Percentiles rank a stretch among this genome's conserved stretches.
phyloP scores from a whole-genome alignment of 1,140 invertebrate species.

The Homalodisca vitripennis region DNA sequence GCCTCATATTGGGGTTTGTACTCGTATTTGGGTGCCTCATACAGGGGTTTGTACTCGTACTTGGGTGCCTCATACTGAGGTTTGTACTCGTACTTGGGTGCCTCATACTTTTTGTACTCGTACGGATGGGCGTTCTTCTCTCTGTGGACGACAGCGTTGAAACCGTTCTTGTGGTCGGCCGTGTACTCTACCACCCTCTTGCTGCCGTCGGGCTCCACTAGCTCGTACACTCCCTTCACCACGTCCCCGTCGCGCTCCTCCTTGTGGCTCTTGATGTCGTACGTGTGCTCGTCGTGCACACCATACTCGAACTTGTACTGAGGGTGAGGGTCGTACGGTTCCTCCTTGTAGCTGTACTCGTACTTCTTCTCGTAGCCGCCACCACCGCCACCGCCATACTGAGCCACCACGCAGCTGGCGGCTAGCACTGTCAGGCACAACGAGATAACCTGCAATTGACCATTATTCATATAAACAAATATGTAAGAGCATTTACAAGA shows the following conservation, averaged over 20 bases:
- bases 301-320: slow-evolving; percentile 56
- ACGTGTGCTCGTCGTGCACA: slow-evolving; percentile 54
- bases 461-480: too few relatives aligned
- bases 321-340: slow-evolving; percentile 56
- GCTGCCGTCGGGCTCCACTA: slow-evolving; percentile 39
- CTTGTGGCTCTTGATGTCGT: slow-evolving; percentile 53
- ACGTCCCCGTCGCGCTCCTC: slow-evolving; percentile 50
- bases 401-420: slow-evolving; percentile 21
- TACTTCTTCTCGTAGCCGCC: slow-evolving; percentile 31
- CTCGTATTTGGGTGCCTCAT: too few relatives aligned
- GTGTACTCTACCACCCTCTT: slow-evolving; percentile 38
- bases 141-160: too few relatives aligned
- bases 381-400: background rate
- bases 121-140: slow-evolving; percentile 24
- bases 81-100: too few relatives aligned
- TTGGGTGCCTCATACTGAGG: too few relatives aligned
- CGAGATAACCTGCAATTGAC: background rate
- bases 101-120: too few relatives aligned
- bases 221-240: slow-evolving; percentile 44
- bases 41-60: too few relatives aligned
- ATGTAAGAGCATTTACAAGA: too few relatives aligned
- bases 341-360: slow-evolving; percentile 42
- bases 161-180: slow-evolving; percentile 40
- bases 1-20: too few relatives aligned
- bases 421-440: background rate